Percentiles rank a stretch among this genome's conserved stretches.
Conservation (phyloP, 2,888 invertebrate species). For the Priocnemis perturbator region DNA sequence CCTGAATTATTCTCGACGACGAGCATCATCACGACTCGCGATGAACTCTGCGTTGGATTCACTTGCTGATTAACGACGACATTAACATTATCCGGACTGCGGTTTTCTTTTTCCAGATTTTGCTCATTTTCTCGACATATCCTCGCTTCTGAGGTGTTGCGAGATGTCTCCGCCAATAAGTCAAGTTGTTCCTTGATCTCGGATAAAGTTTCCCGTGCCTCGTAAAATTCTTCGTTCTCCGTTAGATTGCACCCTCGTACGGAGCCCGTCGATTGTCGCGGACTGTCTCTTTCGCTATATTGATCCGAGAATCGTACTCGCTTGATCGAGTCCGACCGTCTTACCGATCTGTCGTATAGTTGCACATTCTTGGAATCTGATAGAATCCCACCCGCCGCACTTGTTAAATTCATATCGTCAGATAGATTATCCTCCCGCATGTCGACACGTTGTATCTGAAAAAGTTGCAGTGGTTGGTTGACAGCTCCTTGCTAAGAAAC, state of each 20-base stretch:
- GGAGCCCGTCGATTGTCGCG: neutral
- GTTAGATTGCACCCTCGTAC: conserved; percentile 21
- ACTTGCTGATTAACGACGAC: conserved; percentile 2
- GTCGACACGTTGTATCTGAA: conserved; percentile 24
- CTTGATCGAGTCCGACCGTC: conserved; percentile 47
- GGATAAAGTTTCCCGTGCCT: conserved; percentile 50
- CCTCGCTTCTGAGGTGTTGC: conserved; percentile 15
- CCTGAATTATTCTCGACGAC: conserved; percentile 59
- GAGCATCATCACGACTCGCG: conserved; percentile 69
- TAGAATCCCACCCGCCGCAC: conserved; percentile 4
- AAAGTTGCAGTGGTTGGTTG: too few species aligned
- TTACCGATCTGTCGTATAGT: conserved; percentile 9
- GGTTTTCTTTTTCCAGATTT: conserved; percentile 47
- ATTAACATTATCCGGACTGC: neutral
- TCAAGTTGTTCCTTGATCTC: conserved; percentile 1
- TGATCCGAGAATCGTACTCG: conserved; percentile 64
- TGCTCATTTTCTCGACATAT: conserved; percentile 38
- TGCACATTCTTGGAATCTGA: conserved; percentile 13
- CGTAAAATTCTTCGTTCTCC: conserved; percentile 54
- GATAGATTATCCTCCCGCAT: conserved; percentile 7
- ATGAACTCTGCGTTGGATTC: conserved; percentile 35
- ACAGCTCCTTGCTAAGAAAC: too few species aligned
- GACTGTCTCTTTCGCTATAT: conserved; percentile 23
- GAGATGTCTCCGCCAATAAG: neutral
- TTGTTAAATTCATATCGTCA: conserved; percentile 43